Evolutionary conservation across 23 tunicate species (phyloP).

Genomic region (Ascidia mentula): DNA sequence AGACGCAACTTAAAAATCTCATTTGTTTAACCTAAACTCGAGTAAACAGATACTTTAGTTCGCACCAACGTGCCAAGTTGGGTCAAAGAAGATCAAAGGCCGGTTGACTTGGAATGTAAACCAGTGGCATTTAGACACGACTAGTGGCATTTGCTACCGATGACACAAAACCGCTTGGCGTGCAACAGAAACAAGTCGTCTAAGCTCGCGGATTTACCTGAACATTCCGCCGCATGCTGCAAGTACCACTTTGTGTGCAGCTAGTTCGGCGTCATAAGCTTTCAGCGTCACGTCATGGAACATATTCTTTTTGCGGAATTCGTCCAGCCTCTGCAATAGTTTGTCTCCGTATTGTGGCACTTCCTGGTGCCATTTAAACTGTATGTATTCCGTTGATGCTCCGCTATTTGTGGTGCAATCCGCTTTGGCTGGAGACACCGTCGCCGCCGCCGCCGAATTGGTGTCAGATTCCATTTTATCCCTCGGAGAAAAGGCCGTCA

Average conservation of each 20-base stretch:
- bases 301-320: constrained; percentile 61
- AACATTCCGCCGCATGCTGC: constrained; percentile 91
- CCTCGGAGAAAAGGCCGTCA: too few relatives aligned
- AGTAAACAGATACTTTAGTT: too few relatives aligned
- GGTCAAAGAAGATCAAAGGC: background rate
- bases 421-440: too few relatives aligned
- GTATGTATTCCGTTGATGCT: constrained; percentile 1
- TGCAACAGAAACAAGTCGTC: background rate
- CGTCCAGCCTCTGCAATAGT: constrained; percentile 53
- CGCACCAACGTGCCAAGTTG: background rate
- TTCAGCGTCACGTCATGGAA: constrained; percentile 67
- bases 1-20: too few relatives aligned
- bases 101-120: background rate
- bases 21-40: too few relatives aligned
- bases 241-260: constrained; percentile 77
- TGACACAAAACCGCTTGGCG: too few relatives aligned
- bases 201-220: constrained; percentile 31
- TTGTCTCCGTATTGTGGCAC: constrained; percentile 78
- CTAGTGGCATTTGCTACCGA: too few relatives aligned
- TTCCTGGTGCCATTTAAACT: constrained; percentile 53
- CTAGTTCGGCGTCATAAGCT: constrained; percentile 32
- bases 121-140: too few relatives aligned
- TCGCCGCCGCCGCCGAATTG: too few relatives aligned
- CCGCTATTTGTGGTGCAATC: too few relatives aligned
- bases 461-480: too few relatives aligned